Conservation (phyloP, 2,797 vertebrate species). For the Monodelphis domestica region DNA sequence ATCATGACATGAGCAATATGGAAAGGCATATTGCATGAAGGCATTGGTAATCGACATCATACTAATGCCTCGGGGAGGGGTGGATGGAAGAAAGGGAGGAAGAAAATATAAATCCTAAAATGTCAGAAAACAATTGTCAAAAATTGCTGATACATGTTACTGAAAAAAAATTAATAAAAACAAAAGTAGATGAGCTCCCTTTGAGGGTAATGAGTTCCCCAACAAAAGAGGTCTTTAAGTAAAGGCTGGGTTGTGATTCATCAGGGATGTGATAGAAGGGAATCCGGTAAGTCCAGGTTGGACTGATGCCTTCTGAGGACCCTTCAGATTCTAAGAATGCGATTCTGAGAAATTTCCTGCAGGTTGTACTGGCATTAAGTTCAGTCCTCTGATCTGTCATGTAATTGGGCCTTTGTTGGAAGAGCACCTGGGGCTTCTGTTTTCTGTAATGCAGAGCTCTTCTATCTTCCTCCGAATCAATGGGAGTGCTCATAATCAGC, state of each 20-base stretch:
- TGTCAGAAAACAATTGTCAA: too few relatives aligned
- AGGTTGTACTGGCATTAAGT: neutral
- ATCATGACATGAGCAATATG: too few relatives aligned
- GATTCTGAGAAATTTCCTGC: neutral
- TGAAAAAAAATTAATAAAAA: too few relatives aligned
- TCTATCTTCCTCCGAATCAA: neutral
- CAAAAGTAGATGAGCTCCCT: neutral
- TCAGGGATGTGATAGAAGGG: neutral
- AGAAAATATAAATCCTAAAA: too few relatives aligned
- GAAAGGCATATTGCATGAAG: too few relatives aligned
- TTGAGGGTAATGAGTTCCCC: neutral
- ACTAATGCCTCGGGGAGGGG: too few relatives aligned
- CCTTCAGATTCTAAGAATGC: neutral
- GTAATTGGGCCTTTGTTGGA: neutral
- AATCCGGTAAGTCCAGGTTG: neutral
- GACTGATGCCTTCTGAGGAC: neutral
- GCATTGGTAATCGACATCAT: too few relatives aligned
- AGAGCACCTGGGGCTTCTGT: neutral
- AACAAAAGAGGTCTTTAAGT: neutral
- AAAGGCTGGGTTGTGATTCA: neutral
- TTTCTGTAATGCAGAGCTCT: neutral
- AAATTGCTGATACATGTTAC: too few relatives aligned
- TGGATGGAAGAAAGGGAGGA: too few relatives aligned
- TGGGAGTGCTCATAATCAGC: neutral
- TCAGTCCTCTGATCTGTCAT: neutral